Conservation (phyloP, 2,888 invertebrate genomes). For the Hypena proboscidalis region DNA sequence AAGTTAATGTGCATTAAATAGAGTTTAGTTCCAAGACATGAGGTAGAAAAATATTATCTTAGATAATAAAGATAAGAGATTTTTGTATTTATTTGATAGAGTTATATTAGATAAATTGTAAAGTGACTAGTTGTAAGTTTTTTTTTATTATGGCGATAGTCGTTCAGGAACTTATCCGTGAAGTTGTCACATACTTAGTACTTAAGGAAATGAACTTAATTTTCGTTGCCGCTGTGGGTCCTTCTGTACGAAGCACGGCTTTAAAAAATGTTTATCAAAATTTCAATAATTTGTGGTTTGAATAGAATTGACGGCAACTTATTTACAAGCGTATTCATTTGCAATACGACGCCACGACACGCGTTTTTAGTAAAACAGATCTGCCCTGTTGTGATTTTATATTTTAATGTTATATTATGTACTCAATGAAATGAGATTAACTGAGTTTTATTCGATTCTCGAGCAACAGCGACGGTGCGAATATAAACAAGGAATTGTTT, state of each 20-base stretch:
- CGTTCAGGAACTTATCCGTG: slow-evolving; percentile 68
- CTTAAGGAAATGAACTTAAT: slow-evolving; percentile 76
- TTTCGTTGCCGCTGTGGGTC: slow-evolving; percentile 59
- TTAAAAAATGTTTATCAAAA: slow-evolving; percentile 34
- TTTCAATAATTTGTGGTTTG: slow-evolving; percentile 15
- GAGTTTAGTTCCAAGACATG: slow-evolving; percentile 82
- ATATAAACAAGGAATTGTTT: slow-evolving; percentile 53
- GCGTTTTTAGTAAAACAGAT: slow-evolving; percentile 67
- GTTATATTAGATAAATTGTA: slow-evolving; percentile 85
- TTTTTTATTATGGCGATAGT: slow-evolving; percentile 82
- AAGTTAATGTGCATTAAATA: slow-evolving; percentile 63
- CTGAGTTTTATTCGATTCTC: slow-evolving; percentile 60
- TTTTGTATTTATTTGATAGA: slow-evolving; percentile 85
- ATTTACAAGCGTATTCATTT: slow-evolving; percentile 23
- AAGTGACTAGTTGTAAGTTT: slow-evolving; percentile 80
- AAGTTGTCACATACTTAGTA: slow-evolving; percentile 72
- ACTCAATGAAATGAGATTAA: slow-evolving; percentile 80
- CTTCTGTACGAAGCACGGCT: slow-evolving; percentile 40
- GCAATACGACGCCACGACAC: slow-evolving; percentile 44
- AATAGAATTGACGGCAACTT: slow-evolving; percentile 18
- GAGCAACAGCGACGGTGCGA: slow-evolving; percentile 47
- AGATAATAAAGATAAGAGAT: slow-evolving; percentile 80
- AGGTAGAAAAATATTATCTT: slow-evolving; percentile 82
- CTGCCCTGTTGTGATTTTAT: slow-evolving; percentile 79
- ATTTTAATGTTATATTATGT: slow-evolving; percentile 65